Percentiles rank a stretch among this genome's conserved stretches.
These are phyloP conservation scores for Polydesmus complanatus DNA, from an alignment of 2,888 invertebrate species.

Conservation along the genomic window DNA sequence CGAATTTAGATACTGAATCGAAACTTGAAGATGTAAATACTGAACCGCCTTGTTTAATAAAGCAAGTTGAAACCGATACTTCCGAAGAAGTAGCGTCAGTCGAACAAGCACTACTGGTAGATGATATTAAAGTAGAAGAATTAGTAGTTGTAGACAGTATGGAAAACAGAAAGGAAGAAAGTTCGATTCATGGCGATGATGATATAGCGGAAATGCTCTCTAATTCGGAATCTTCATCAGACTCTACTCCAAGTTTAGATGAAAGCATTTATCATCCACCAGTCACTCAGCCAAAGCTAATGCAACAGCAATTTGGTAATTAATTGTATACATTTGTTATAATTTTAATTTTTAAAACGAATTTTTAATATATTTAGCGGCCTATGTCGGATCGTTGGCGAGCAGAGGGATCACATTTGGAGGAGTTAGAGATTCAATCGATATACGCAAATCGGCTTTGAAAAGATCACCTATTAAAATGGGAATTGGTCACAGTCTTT, in stretches of 20 bases:
- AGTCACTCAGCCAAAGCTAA: neutral
- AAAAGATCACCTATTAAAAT: neutral
- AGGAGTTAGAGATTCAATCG: constrained; percentile 17
- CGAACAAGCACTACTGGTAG: too few species aligned
- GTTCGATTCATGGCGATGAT: neutral
- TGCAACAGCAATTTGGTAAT: neutral
- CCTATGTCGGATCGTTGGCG: constrained; percentile 4
- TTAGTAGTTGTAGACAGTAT: neutral
- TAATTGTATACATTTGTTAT: neutral
- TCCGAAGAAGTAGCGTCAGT: neutral
- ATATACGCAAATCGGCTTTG: constrained; percentile 15
- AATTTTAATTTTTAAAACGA: neutral
- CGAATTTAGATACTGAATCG: neutral
- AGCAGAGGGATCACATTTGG: constrained; percentile 14
- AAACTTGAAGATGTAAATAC: neutral
- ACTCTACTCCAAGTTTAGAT: constrained; percentile 14
- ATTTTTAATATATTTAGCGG: neutral
- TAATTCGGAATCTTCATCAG: constrained; percentile 4
- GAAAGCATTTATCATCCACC: constrained; percentile 12
- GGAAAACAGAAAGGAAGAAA: neutral
- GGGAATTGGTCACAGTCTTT: neutral
- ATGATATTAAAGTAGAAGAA: neutral
- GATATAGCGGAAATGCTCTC: constrained; percentile 11
- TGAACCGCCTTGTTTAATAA: too few species aligned
- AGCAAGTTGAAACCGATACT: too few species aligned